Evolutionary conservation across 1,140 invertebrate genomes (phyloP).

Genomic region (Tachypleus tridentatus): DNA sequence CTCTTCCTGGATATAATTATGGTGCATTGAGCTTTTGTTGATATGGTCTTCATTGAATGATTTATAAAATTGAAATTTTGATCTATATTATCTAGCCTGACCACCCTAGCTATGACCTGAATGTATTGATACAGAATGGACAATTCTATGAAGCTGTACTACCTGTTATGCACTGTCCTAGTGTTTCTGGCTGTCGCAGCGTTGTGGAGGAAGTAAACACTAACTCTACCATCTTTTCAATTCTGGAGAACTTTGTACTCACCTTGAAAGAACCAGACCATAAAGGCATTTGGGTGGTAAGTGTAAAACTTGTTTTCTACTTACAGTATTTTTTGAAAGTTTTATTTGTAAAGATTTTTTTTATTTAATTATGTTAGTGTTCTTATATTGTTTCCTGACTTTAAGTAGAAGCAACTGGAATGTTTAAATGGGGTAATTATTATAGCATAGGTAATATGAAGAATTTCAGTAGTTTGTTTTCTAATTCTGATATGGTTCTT

Average conservation of each 20-base stretch:
- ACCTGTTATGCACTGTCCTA: slow-evolving; percentile 67
- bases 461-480: no score
- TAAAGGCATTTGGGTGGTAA: slow-evolving; percentile 34
- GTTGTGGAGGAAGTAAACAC: slow-evolving; percentile 54
- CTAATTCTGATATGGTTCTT: no score
- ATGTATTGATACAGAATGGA: slow-evolving; percentile 65
- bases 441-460: no score
- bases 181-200: slow-evolving; percentile 77
- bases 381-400: no score
- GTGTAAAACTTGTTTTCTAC: slow-evolving; percentile 14
- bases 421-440: no score
- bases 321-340: background rate
- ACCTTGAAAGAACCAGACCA: slow-evolving; percentile 45
- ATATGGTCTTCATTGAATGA: no score
- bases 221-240: slow-evolving; percentile 45
- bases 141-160: slow-evolving; percentile 66
- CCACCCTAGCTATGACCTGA: slow-evolving; percentile 57
- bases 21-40: no score
- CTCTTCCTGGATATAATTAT: no score
- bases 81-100: slow-evolving; percentile 42
- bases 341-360: no score
- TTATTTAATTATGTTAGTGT: no score
- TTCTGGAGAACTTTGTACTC: slow-evolving; percentile 61
- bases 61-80: no score
- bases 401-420: no score